Conservation (phyloP, 2,888 invertebrate species). For the Mechanitis mazaeus region DNA sequence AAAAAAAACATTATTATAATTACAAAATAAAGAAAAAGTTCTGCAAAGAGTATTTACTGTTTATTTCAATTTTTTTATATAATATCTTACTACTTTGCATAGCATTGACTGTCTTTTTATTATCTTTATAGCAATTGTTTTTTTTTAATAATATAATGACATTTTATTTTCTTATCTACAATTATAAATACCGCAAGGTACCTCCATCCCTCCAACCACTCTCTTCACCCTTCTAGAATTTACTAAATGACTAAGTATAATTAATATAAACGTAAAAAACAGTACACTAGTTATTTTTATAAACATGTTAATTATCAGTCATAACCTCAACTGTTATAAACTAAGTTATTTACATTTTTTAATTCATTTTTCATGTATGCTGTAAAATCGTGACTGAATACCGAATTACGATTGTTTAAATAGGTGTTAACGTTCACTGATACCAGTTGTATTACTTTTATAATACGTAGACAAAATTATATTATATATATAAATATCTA, state of each 20-base stretch:
- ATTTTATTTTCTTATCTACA: constrained; percentile 9
- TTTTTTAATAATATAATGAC: neutral
- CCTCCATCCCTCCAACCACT: constrained; percentile 52
- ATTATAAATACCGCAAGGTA: constrained; percentile 52
- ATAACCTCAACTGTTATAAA: constrained; percentile 18
- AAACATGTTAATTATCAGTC: constrained; percentile 18
- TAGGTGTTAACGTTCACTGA: constrained; percentile 23
- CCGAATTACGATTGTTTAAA: constrained; percentile 25
- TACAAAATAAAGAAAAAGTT: neutral
- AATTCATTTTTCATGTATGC: constrained; percentile 29
- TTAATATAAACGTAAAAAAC: constrained; percentile 7
- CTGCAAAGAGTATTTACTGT: neutral
- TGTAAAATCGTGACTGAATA: constrained; percentile 46
- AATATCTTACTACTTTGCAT: too few relatives aligned
- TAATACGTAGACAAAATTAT: constrained; percentile 4
- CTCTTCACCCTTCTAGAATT: constrained; percentile 53
- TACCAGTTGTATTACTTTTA: constrained; percentile 6
- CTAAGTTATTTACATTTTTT: constrained; percentile 16
- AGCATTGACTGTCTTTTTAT: too few relatives aligned
- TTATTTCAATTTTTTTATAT: neutral
- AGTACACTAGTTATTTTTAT: constrained; percentile 11
- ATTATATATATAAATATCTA: neutral
- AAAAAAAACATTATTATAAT: neutral
- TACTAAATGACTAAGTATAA: constrained; percentile 21
- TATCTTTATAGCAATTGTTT: neutral